These are phyloP conservation scores for Nothocercus julius DNA, from an alignment of 2,113 vertebrate species.

Conservation along the genomic window DNA sequence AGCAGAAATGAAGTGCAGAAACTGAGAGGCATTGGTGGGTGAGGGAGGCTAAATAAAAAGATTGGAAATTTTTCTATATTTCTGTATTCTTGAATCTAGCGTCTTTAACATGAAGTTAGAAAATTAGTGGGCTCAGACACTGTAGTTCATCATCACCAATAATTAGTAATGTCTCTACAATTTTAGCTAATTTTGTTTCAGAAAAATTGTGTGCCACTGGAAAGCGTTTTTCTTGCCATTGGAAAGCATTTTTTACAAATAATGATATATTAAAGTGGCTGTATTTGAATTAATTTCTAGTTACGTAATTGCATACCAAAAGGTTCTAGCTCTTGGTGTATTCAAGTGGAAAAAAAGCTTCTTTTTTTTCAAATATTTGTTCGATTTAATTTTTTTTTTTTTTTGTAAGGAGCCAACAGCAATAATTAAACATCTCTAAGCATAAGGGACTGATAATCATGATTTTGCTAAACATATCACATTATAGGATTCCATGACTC, in stretches of 20 bases:
- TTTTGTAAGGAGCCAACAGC: background rate
- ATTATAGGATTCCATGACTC: background rate
- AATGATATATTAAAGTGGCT: background rate
- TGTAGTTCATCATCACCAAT: background rate
- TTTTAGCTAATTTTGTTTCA: background rate
- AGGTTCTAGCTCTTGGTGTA: background rate
- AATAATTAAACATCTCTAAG: constrained; percentile 22
- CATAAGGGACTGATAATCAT: background rate
- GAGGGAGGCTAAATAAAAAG: background rate
- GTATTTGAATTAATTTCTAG: background rate
- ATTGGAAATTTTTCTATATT: background rate
- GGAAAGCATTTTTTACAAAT: background rate
- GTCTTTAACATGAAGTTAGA: background rate
- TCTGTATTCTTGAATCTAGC: background rate
- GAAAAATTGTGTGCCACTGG: background rate
- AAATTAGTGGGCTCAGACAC: background rate
- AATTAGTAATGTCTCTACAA: background rate
- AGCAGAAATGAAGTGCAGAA: background rate
- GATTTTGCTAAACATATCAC: constrained; percentile 25
- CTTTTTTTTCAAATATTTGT: background rate
- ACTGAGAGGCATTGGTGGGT: background rate
- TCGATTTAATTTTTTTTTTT: background rate
- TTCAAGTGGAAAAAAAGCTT: background rate
- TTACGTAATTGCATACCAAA: background rate
- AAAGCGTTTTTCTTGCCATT: background rate